Percentiles rank a stretch among this genome's conserved stretches.
phyloP scores from a whole-genome alignment of 1,140 invertebrate species.

The Tribolium madens region DNA sequence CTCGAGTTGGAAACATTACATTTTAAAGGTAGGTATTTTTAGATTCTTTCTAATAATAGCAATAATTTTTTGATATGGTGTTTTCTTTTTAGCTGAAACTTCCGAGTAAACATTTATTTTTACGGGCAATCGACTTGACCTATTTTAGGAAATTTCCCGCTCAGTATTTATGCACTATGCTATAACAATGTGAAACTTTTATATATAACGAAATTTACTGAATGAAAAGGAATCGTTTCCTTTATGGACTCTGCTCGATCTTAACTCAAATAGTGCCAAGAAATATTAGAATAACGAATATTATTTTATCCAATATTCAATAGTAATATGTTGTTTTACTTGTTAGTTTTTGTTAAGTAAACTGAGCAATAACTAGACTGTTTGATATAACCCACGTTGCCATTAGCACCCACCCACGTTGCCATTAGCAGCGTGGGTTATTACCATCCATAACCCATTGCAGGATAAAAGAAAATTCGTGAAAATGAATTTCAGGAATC shows the following conservation, averaged over 20 bases:
- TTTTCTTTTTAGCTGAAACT: conserved; percentile 19
- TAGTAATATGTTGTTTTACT: too few species aligned
- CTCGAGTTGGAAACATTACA: not conserved
- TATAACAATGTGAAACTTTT: conserved; percentile 7
- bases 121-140: conserved; percentile 32
- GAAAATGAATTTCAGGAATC: too few species aligned
- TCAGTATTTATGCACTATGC: conserved; percentile 27
- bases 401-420: too few species aligned
- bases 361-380: too few species aligned
- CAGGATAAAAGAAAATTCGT: too few species aligned
- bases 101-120: conserved; percentile 20
- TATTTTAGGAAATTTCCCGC: conserved; percentile 32
- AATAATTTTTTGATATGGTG: conserved; percentile 19
- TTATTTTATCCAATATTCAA: too few species aligned
- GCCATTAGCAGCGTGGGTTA: too few species aligned
- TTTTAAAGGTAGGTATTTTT: conserved; percentile 37
- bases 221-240: conserved; percentile 29
- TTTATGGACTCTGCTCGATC: conserved; percentile 3
- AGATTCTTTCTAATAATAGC: not conserved
- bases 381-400: too few species aligned
- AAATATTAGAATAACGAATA: too few species aligned
- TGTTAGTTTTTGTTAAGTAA: too few species aligned
- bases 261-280: not conserved
- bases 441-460: too few species aligned
- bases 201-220: conserved; percentile 23